These are phyloP conservation scores for Poecilia wingei DNA, from an alignment of 2,797 vertebrate genomes.

Conservation along the genomic window DNA sequence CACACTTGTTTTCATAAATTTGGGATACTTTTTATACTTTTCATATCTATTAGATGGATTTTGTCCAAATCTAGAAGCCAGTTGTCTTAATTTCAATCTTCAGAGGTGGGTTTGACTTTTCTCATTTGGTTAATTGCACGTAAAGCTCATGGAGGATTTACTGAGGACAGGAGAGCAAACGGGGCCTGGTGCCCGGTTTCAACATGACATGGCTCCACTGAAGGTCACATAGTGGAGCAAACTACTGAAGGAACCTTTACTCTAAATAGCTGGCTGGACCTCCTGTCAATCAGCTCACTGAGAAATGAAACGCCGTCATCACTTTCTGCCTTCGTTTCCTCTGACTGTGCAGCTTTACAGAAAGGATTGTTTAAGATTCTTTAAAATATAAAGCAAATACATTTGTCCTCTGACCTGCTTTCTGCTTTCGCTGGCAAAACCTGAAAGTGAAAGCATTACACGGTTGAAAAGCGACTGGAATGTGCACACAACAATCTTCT, in stretches of 20 bases:
- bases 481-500: slow-evolving; percentile 29
- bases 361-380: neutral
- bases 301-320: slow-evolving; percentile 40
- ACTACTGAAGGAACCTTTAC: slow-evolving; percentile 73
- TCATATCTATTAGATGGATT: neutral
- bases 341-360: slow-evolving; percentile 16
- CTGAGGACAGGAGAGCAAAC: slow-evolving; percentile 26
- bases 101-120: neutral
- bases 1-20: neutral
- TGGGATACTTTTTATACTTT: neutral
- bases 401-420: neutral
- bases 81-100: neutral
- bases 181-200: slow-evolving; percentile 62
- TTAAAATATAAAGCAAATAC: neutral
- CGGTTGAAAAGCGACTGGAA: slow-evolving; percentile 7
- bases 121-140: neutral
- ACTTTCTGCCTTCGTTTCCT: slow-evolving; percentile 16
- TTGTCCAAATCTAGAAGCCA: neutral
- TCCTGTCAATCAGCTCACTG: slow-evolving; percentile 64
- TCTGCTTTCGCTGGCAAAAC: neutral
- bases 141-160: neutral
- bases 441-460: neutral
- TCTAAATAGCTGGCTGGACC: slow-evolving; percentile 72
- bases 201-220: slow-evolving; percentile 50
- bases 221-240: slow-evolving; percentile 75